These are phyloP conservation scores for Xiphophorus maculatus DNA, from an alignment of 2,113 vertebrate genomes.

Conservation along the genomic window DNA sequence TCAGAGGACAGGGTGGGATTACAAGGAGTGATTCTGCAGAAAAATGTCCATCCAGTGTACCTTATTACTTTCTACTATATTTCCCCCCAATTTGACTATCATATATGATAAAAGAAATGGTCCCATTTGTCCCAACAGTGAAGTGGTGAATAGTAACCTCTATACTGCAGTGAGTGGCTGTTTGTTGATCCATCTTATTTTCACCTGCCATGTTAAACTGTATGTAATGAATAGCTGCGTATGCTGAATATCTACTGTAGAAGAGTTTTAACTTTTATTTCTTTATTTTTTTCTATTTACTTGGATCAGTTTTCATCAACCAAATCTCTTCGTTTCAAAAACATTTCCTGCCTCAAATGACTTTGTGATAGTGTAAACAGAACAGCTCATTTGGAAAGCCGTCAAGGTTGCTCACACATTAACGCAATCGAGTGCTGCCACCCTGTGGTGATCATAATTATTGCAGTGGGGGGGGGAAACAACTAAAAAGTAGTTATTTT, in stretches of 20 bases:
- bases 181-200: not conserved
- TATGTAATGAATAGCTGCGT: not conserved
- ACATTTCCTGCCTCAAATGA: not conserved
- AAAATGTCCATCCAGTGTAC: not conserved
- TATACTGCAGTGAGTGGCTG: too few relatives aligned
- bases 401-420: not conserved
- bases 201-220: not conserved
- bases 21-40: not conserved
- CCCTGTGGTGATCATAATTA: conserved; percentile 23
- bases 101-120: too few relatives aligned
- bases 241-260: too few relatives aligned
- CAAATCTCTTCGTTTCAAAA: not conserved
- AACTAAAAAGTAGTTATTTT: too few relatives aligned
- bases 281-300: not conserved
- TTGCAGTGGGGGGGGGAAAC: not conserved
- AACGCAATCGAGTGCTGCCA: conserved; percentile 29
- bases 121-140: too few relatives aligned
- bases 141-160: too few relatives aligned
- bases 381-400: not conserved
- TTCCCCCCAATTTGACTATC: too few relatives aligned
- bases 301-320: not conserved
- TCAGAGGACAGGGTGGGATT: not conserved
- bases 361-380: not conserved
- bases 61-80: not conserved
- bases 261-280: not conserved